Percentiles rank a stretch among this genome's conserved stretches.
Conservation (phyloP, 2,797 vertebrate species). For the Amazona ochrocephala region DNA sequence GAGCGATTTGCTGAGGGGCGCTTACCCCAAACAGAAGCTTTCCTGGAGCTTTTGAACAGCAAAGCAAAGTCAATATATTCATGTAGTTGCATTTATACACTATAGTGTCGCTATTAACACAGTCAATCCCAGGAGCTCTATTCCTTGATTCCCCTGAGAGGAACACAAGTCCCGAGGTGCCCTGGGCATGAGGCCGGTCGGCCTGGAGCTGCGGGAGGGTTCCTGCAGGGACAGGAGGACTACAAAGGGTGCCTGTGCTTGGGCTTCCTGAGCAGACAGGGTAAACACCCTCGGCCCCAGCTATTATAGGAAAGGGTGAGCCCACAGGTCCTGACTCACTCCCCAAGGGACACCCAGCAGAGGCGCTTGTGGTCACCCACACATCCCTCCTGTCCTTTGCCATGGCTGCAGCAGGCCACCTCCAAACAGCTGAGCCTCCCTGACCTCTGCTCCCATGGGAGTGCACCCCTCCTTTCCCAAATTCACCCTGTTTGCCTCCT, state of each 20-base stretch:
- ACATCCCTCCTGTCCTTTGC: conserved; percentile 19
- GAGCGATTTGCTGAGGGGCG: not conserved
- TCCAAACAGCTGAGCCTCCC: not conserved
- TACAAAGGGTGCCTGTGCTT: conserved; percentile 11
- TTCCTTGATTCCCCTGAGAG: not conserved
- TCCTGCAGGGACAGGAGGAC: not conserved
- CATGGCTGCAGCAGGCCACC: not conserved
- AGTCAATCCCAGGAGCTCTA: not conserved
- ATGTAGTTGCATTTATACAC: not conserved
- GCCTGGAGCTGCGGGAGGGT: not conserved
- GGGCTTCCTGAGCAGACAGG: not conserved
- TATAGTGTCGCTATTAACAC: not conserved
- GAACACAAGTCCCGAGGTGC: not conserved
- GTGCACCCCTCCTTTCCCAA: not conserved
- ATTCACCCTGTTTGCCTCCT: not conserved
- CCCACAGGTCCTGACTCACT: conserved; percentile 35
- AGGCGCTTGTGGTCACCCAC: not conserved
- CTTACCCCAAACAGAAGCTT: not conserved
- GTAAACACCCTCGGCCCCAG: not conserved
- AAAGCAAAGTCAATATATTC: not conserved
- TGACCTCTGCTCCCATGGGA: not conserved
- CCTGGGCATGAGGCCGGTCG: not conserved
- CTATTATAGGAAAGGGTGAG: conserved; percentile 19
- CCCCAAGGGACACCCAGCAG: not conserved
- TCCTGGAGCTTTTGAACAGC: not conserved